phyloP scores from a whole-genome alignment of 2,113 vertebrate genomes.

The Narcine bancroftii region DNA sequence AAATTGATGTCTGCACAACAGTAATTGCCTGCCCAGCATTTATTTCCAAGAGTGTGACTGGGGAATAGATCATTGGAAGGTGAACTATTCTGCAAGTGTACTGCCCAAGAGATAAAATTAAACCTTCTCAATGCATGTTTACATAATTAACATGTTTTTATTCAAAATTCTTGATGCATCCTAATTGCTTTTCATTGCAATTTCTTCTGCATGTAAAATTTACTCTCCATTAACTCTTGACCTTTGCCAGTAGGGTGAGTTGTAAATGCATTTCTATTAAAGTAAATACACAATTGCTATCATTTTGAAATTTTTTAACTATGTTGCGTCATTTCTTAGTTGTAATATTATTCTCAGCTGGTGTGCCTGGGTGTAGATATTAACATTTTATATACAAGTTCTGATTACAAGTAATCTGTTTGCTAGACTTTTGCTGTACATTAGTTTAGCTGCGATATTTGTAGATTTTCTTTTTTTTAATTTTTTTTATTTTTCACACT shows the following conservation, averaged over 20 bases:
- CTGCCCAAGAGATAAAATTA: not conserved
- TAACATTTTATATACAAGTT: not conserved
- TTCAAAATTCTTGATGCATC: not conserved
- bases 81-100: not conserved
- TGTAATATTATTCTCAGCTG: not conserved
- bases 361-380: not conserved
- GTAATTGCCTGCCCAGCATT: not conserved
- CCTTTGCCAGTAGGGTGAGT: not conserved
- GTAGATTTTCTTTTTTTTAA: not conserved
- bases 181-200: not conserved
- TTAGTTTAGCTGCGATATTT: not conserved
- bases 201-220: not conserved
- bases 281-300: not conserved
- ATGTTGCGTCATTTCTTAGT: not conserved
- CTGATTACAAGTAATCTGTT: not conserved
- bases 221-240: not conserved
- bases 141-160: not conserved
- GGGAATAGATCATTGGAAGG: not conserved
- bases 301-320: not conserved
- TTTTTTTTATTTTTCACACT: too few relatives aligned
- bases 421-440: not conserved
- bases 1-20: not conserved
- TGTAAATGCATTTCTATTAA: not conserved
- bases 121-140: not conserved
- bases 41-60: not conserved